Conservation (phyloP, 2,113 vertebrate species). For the Rallus limicola region DNA sequence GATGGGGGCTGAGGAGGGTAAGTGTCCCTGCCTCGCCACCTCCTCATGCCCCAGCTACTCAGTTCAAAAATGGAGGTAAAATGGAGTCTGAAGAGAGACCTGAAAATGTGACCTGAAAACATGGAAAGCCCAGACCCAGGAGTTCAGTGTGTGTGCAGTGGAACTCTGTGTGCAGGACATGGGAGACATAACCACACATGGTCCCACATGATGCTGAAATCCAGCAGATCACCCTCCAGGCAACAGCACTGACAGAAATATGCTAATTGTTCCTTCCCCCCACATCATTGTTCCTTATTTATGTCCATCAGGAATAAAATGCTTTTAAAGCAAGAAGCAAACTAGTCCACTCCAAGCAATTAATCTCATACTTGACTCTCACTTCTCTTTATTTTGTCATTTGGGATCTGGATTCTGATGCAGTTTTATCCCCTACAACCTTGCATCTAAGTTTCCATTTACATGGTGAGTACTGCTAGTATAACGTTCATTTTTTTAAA, state of each 20-base stretch:
- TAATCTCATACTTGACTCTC: background rate
- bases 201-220: background rate
- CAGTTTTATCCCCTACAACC: background rate
- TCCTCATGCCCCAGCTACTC: background rate
- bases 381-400: background rate
- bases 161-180: rapidly evolving
- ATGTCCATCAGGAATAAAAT: background rate
- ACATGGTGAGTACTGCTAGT: background rate
- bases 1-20: background rate
- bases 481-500: background rate
- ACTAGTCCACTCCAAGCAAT: background rate
- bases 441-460: background rate
- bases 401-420: background rate
- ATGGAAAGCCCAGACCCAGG: background rate
- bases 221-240: background rate
- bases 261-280: background rate
- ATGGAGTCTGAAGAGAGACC: background rate
- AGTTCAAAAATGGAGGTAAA: background rate
- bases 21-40: background rate
- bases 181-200: rapidly evolving
- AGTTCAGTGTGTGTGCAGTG: background rate
- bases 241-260: background rate
- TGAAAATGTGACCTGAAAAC: background rate
- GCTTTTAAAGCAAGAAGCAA: background rate
- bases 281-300: background rate